phyloP scores from a whole-genome alignment of 2,113 vertebrate species.

The Megaceryle torquata region DNA sequence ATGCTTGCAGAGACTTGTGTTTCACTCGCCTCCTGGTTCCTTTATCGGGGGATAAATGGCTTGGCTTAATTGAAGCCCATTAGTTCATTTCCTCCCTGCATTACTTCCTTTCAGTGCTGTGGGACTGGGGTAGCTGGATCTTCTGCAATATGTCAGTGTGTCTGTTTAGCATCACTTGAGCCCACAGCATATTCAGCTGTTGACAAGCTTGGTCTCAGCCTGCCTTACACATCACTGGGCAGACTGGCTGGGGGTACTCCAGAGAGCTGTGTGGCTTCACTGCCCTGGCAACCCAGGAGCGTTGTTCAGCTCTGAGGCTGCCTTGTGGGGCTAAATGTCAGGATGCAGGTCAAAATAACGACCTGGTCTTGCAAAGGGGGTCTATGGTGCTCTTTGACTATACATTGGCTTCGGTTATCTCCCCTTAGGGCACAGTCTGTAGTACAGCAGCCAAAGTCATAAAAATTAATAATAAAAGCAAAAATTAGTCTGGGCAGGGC shows the following conservation, averaged over 20 bases:
- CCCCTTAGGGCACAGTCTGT: not conserved
- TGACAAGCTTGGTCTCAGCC: not conserved
- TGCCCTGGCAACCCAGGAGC: too few relatives aligned
- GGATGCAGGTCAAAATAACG: not conserved
- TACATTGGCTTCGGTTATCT: not conserved
- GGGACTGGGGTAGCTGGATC: not conserved
- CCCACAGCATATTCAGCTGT: not conserved
- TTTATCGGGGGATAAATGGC: not conserved
- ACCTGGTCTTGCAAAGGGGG: not conserved
- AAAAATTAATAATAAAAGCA: not conserved
- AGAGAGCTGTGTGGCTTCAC: not conserved
- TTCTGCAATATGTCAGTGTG: not conserved
- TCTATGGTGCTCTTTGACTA: not conserved
- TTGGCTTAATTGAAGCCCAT: not conserved
- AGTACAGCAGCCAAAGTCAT: not conserved
- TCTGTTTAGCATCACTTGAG: not conserved
- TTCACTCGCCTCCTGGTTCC: not conserved
- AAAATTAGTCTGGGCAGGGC: not conserved
- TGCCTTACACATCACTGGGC: rapidly evolving
- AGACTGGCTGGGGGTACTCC: not conserved
- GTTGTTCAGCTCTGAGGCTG: not conserved
- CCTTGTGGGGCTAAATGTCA: not conserved
- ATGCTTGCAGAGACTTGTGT: not conserved
- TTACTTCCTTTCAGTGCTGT: not conserved
- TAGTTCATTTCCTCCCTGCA: not conserved